These are phyloP conservation scores for Zaprionus camerounensis DNA, from an alignment of 1,140 invertebrate genomes.

Conservation along the genomic window DNA sequence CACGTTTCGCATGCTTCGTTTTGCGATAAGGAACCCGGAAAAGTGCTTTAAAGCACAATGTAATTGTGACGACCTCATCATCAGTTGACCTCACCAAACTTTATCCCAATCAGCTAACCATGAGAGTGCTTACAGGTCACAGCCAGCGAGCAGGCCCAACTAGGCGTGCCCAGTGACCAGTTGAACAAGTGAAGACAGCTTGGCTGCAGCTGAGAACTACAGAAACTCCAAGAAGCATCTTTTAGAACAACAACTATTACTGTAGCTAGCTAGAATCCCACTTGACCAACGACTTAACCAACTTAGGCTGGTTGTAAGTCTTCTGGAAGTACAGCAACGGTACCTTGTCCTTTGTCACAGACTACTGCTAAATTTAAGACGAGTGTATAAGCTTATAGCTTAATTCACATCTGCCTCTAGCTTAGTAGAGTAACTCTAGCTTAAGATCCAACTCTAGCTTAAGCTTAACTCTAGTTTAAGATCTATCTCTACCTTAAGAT, in stretches of 20 bases:
- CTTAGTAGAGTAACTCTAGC: too few relatives aligned
- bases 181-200: constrained; percentile 37
- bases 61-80: not conserved
- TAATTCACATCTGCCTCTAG: too few relatives aligned
- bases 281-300: not conserved
- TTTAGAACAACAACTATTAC: constrained; percentile 70
- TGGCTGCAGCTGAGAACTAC: constrained; percentile 47
- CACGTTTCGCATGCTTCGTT: constrained; percentile 11
- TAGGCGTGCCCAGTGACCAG: constrained; percentile 48
- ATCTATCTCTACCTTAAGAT: not conserved
- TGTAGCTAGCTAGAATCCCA: constrained; percentile 54
- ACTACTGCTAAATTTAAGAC: constrained; percentile 49
- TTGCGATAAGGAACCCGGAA: constrained; percentile 8
- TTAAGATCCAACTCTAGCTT: too few relatives aligned
- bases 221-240: constrained; percentile 67
- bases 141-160: constrained; percentile 57
- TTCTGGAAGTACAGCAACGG: constrained; percentile 54
- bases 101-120: constrained; percentile 41
- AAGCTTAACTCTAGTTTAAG: not conserved
- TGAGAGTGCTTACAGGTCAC: constrained; percentile 34
- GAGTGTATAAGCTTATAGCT: too few relatives aligned
- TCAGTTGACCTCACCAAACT: constrained; percentile 13
- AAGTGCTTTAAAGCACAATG: constrained; percentile 1
- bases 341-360: constrained; percentile 44
- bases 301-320: constrained; percentile 45